Evolutionary conservation across 2,888 invertebrate species (phyloP).

Genomic region (Nemapogon koenigi): DNA sequence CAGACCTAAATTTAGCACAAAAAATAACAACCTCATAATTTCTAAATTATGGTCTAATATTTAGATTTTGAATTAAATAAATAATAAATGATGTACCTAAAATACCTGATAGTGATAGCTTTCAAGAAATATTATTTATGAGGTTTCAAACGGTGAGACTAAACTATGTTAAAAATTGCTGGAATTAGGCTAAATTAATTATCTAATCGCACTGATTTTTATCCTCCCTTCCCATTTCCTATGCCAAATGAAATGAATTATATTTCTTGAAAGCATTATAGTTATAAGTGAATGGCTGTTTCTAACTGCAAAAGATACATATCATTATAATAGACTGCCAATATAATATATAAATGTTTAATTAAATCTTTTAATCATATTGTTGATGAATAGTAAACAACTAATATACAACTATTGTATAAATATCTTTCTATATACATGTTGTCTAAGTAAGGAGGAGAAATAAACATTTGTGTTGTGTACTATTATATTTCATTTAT

Average conservation of each 20-base stretch:
- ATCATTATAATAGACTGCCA: slow-evolving; percentile 65
- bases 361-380: slow-evolving; percentile 59
- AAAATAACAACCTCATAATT: not conserved
- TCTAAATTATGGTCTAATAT: not conserved
- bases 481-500: slow-evolving; percentile 17
- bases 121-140: no score
- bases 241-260: no score
- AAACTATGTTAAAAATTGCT: no score
- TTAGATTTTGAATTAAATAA: not conserved
- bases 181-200: no score
- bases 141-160: no score
- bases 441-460: slow-evolving; percentile 52
- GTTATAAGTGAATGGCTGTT: slow-evolving; percentile 41
- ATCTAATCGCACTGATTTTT: no score
- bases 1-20: no score
- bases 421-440: slow-evolving; percentile 65
- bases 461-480: slow-evolving; percentile 62
- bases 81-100: no score
- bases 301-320: slow-evolving; percentile 62
- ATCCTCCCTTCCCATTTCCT: no score
- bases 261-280: not conserved
- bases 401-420: slow-evolving; percentile 60
- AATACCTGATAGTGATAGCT: no score
- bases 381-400: slow-evolving; percentile 52
- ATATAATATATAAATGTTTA: slow-evolving; percentile 47